Conservation (phyloP, 2,113 vertebrate genomes). For the Aspidoscelis tigris region DNA sequence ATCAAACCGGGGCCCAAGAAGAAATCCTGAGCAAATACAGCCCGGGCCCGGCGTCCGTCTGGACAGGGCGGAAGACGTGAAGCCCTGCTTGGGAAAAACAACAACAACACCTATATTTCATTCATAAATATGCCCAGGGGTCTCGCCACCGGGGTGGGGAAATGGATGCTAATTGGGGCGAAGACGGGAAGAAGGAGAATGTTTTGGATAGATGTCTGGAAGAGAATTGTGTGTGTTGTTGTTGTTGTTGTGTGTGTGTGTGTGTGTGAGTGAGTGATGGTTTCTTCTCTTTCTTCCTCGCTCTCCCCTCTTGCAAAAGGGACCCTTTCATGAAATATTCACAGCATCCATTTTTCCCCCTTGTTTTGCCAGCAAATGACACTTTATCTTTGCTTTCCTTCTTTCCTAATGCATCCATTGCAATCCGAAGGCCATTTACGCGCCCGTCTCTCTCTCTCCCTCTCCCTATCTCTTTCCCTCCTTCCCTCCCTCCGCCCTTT, state of each 20-base stretch:
- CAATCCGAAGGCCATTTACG: neutral
- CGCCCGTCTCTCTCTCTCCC: neutral
- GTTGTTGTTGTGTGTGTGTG: too few relatives aligned
- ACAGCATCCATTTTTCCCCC: slow-evolving; percentile 5
- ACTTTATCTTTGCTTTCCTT: too few relatives aligned
- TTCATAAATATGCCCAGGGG: neutral
- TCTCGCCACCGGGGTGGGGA: too few relatives aligned
- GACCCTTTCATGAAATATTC: slow-evolving; percentile 22
- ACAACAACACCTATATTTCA: neutral
- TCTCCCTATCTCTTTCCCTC: neutral
- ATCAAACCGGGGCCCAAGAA: neutral
- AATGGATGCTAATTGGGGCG: neutral
- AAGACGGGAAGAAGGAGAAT: neutral
- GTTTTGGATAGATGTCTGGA: neutral
- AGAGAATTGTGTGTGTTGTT: too few relatives aligned
- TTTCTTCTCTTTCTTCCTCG: neutral
- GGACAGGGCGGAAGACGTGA: neutral
- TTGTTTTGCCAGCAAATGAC: neutral
- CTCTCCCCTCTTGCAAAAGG: neutral
- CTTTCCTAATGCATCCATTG: neutral
- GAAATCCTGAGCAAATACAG: neutral
- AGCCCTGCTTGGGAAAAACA: too few relatives aligned
- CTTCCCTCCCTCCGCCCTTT: neutral
- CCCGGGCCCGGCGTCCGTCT: neutral
- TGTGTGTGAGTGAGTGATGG: neutral